Percentiles rank a stretch among this genome's conserved stretches.
These are phyloP conservation scores for Sycophaga agraensis DNA, from an alignment of 1,140 invertebrate genomes.

Conservation along the genomic window DNA sequence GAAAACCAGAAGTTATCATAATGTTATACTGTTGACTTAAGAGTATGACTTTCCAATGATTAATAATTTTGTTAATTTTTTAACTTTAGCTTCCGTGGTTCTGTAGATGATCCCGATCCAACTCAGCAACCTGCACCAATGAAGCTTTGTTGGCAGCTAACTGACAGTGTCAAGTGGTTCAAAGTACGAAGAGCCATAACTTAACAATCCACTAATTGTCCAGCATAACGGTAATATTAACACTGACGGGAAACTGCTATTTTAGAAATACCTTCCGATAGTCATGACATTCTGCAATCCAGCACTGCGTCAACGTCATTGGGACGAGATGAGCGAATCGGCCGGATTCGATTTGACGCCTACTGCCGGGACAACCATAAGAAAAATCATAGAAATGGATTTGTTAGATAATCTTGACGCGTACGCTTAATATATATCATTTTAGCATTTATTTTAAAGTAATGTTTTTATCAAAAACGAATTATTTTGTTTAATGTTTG, in stretches of 20 bases:
- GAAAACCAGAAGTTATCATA: too few species aligned
- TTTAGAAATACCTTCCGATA: conserved; percentile 74
- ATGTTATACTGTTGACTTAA: too few species aligned
- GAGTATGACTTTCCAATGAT: too few species aligned
- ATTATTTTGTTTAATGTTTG: neutral
- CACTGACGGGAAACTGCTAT: conserved; percentile 27
- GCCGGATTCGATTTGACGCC: conserved; percentile 83
- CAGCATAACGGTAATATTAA: too few species aligned
- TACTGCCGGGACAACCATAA: conserved; percentile 79
- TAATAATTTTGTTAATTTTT: neutral
- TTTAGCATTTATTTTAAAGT: neutral
- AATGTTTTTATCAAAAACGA: neutral
- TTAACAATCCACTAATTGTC: too few species aligned
- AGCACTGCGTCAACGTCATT: conserved; percentile 82
- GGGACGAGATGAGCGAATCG: conserved; percentile 86
- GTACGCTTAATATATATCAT: conserved; percentile 1
- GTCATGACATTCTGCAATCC: conserved; percentile 86
- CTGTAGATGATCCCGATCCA: conserved; percentile 75
- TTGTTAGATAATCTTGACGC: conserved; percentile 70
- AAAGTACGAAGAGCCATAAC: conserved; percentile 61
- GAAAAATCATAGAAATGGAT: conserved; percentile 78
- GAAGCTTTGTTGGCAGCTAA: conserved; percentile 70
- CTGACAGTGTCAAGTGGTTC: conserved; percentile 79
- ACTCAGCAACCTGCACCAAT: conserved; percentile 76
- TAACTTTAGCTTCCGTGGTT: conserved; percentile 54